Evolutionary conservation across 2,113 vertebrate genomes (phyloP).

Genomic region (Tylochromis polylepis): DNA sequence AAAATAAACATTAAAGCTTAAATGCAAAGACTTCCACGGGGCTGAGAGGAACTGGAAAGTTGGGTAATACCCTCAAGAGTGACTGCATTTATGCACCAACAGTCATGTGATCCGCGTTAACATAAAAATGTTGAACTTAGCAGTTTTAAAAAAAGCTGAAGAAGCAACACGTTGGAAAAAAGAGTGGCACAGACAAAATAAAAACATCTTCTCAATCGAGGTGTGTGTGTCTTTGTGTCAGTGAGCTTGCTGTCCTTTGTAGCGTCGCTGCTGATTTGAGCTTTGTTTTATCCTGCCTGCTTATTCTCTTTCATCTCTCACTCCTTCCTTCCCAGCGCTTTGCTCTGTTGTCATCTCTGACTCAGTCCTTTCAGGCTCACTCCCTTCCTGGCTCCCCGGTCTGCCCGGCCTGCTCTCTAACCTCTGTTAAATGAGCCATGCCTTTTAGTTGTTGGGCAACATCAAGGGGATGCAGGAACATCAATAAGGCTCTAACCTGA

Average conservation of each 20-base stretch:
- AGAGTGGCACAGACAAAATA: background rate
- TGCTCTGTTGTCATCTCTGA: conserved; percentile 19
- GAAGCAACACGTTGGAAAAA: background rate
- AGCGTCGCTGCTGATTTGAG: background rate
- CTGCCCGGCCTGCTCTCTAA: conserved; percentile 37
- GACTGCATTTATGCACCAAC: background rate
- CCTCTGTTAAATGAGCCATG: conserved; percentile 53
- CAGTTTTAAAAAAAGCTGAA: background rate
- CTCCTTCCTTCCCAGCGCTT: background rate
- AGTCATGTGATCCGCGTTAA: background rate
- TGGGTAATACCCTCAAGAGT: background rate
- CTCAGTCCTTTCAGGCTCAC: conserved; percentile 25
- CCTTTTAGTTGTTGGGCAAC: conserved; percentile 66
- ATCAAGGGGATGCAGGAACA: conserved; percentile 63
- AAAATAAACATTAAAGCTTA: background rate
- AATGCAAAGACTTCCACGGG: background rate
- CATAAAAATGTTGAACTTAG: background rate
- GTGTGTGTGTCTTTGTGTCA: background rate
- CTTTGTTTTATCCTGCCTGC: background rate
- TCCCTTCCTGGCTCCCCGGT: conserved; percentile 33
- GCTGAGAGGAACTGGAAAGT: background rate
- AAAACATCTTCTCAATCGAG: background rate
- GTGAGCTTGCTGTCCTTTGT: background rate
- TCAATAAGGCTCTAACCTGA: conserved; percentile 60
- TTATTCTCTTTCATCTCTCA: conserved; percentile 4